These are phyloP conservation scores for Eupeodes luniger DNA, from an alignment of 2,888 invertebrate species.

Conservation along the genomic window DNA sequence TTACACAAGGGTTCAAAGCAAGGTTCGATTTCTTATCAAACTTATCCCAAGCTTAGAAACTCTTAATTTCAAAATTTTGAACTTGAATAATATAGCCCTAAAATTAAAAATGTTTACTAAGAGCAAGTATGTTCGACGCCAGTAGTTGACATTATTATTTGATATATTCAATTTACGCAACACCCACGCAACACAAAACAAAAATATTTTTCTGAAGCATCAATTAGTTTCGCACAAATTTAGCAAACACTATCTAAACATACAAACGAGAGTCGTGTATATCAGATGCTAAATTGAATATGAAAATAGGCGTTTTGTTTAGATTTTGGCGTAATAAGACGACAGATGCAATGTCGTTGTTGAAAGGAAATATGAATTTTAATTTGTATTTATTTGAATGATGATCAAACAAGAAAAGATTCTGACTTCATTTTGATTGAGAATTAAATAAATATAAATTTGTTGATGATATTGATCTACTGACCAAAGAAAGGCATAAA, in stretches of 20 bases:
- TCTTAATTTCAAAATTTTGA: too few relatives aligned
- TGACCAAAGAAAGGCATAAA: constrained; percentile 16
- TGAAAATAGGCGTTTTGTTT: constrained; percentile 30
- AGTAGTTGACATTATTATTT: not conserved
- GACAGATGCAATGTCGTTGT: constrained; percentile 32
- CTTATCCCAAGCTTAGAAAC: too few relatives aligned
- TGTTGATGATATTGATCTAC: constrained; percentile 2
- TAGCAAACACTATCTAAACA: constrained; percentile 19
- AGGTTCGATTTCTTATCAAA: too few relatives aligned
- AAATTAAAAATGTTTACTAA: too few relatives aligned
- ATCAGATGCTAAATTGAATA: not conserved
- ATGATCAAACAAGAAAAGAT: not conserved
- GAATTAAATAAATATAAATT: constrained; percentile 30
- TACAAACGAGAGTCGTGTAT: not conserved
- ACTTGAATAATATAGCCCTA: too few relatives aligned
- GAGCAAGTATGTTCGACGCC: not conserved
- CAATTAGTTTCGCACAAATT: constrained; percentile 29
- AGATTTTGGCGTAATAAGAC: constrained; percentile 20
- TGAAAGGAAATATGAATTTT: constrained; percentile 23
- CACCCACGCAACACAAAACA: constrained; percentile 10
- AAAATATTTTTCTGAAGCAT: constrained; percentile 19
- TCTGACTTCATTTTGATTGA: not conserved
- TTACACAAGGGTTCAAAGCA: too few relatives aligned
- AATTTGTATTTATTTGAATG: not conserved
- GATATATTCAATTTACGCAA: not conserved